A percentile compares a stretch with the other conserved stretches of the same genome.
These are phyloP conservation scores for Crossaster papposus DNA, from an alignment of 53 echinoderm and acorn worm genomes.

Conservation along the genomic window DNA sequence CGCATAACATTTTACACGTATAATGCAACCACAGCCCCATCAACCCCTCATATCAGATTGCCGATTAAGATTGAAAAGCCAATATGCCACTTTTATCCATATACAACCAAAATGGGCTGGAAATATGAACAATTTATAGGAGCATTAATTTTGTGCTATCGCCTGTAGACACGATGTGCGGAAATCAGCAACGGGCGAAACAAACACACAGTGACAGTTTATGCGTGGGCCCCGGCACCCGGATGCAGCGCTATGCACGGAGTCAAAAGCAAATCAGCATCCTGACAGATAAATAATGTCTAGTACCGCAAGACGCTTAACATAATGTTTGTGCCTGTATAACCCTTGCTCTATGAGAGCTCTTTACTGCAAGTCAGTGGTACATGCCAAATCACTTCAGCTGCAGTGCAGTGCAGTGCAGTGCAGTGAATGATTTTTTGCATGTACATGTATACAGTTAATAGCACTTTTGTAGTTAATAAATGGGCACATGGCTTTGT, in stretches of 20 bases:
- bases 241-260: background rate
- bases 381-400: too few species aligned
- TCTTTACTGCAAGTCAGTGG: too few species aligned
- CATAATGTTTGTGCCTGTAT: background rate
- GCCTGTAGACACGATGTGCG: background rate
- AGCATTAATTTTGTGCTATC: background rate
- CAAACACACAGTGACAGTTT: slow-evolving; percentile 1
- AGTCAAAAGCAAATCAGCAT: slow-evolving; percentile 6
- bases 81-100: background rate
- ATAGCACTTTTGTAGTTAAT: too few species aligned
- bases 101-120: background rate
- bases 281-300: background rate
- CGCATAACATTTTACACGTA: background rate
- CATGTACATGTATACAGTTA: too few species aligned
- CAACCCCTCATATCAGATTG: background rate
- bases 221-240: background rate
- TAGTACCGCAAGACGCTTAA: background rate
- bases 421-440: too few species aligned
- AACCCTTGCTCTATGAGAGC: too few species aligned
- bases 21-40: background rate
- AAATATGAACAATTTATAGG: background rate
- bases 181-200: background rate
- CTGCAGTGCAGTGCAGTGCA: background rate
- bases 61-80: background rate
- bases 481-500: too few species aligned